These are phyloP conservation scores for Podarcis cretensis DNA, from an alignment of 2,113 vertebrate genomes.

Conservation along the genomic window DNA sequence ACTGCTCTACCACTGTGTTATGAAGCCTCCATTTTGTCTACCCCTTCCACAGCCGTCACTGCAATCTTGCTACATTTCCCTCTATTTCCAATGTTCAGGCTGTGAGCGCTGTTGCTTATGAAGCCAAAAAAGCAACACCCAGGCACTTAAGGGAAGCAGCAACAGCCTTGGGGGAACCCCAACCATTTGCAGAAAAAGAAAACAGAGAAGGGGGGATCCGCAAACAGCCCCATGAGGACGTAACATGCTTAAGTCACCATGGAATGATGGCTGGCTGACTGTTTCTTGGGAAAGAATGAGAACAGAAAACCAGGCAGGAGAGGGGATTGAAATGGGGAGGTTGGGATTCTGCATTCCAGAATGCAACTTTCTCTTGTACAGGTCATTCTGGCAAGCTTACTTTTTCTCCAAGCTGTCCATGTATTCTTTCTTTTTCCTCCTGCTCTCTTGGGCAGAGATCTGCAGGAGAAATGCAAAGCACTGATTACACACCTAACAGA, in stretches of 20 bases:
- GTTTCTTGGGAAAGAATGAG: not conserved
- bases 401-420: conserved; percentile 99
- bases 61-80: not conserved
- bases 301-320: not conserved
- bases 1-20: not conserved
- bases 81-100: not conserved
- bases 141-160: not conserved
- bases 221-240: not conserved
- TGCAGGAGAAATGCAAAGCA: conserved; percentile 61
- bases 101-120: not conserved
- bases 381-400: conserved; percentile 73
- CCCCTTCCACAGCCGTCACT: not conserved
- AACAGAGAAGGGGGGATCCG: not conserved
- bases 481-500: not conserved
- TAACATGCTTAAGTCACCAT: not conserved
- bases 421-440: conserved; percentile 99
- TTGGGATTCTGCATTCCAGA: too few relatives aligned
- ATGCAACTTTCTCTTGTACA: not conserved
- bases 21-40: not conserved
- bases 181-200: not conserved
- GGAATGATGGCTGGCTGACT: not conserved
- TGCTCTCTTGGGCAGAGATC: conserved; percentile 99
- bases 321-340: too few relatives aligned
- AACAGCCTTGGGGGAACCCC: not conserved
- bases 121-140: too few relatives aligned